Conservation (phyloP, 2,888 invertebrate genomes). For the Drosophila neonasuta region DNA sequence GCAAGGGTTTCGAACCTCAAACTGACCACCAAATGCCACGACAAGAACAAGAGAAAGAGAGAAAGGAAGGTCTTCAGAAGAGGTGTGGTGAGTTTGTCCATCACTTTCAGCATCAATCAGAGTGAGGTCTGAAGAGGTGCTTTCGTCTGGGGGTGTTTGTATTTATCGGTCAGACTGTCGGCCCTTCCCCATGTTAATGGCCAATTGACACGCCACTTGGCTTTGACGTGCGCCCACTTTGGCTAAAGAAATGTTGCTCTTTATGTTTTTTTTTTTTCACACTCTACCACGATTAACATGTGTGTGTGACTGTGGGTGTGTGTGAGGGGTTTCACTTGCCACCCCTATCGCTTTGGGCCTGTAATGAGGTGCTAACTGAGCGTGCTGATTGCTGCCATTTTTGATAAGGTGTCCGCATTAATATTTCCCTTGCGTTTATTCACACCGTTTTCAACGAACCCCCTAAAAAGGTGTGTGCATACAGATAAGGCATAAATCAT, state of each 20-base stretch:
- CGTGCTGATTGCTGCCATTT: conserved; percentile 78
- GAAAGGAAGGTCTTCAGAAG: no score
- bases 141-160: conserved; percentile 46
- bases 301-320: conserved; percentile 2
- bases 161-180: conserved; percentile 58
- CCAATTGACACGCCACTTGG: conserved; percentile 77
- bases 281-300: conserved; percentile 39
- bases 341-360: conserved; percentile 16
- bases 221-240: conserved; percentile 55
- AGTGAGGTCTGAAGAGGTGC: conserved; percentile 18
- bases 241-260: conserved; percentile 4
- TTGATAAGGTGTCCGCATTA: conserved; percentile 74
- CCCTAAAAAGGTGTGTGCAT: conserved; percentile 11
- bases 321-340: conserved; percentile 24
- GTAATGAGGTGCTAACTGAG: conserved; percentile 74
- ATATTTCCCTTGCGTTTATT: conserved; percentile 67
- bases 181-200: conserved; percentile 67
- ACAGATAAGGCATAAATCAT: conserved; percentile 10
- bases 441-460: conserved; percentile 42
- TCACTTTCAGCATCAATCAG: conserved; percentile 57
- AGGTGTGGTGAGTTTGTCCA: not conserved
- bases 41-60: not conserved
- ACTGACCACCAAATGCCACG: conserved; percentile 6
- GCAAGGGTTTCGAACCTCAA: conserved; percentile 18
- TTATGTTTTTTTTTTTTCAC: conserved; percentile 15